phyloP scores from a whole-genome alignment of 2,113 vertebrate species.

The Psittacara wagleri region DNA sequence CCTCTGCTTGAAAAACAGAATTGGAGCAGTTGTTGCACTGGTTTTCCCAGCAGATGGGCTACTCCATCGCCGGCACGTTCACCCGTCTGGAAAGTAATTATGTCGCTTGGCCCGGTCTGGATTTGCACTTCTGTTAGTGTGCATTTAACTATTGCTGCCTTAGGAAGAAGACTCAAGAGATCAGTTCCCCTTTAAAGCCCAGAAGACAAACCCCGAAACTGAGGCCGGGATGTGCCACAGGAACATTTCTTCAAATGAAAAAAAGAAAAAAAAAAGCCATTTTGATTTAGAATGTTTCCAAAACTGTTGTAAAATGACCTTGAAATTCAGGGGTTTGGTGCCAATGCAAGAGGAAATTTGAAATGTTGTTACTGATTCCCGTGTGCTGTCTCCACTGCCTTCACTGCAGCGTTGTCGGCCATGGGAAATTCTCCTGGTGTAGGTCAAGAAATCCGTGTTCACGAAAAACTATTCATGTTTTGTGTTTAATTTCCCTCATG shows the following conservation, averaged over 20 bases:
- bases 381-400: neutral
- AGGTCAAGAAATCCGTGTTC: neutral
- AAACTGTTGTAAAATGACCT: neutral
- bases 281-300: neutral
- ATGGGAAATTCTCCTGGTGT: neutral
- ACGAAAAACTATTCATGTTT: neutral
- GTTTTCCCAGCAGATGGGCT: conserved; percentile 38
- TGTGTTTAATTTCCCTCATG: neutral
- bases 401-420: rapidly evolving
- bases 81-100: neutral
- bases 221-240: rapidly evolving
- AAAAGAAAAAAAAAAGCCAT: neutral
- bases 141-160: neutral
- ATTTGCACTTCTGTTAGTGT: conserved; percentile 5
- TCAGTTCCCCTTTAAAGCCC: neutral
- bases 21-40: neutral
- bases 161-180: neutral
- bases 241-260: neutral
- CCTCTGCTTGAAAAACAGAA: neutral
- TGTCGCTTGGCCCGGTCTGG: neutral
- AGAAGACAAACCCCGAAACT: neutral
- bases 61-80: neutral
- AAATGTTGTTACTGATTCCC: neutral
- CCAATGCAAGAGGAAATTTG: neutral
- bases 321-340: neutral